These are phyloP conservation scores for Macrocentrus cingulum DNA, from an alignment of 1,140 invertebrate species.

Conservation along the genomic window DNA sequence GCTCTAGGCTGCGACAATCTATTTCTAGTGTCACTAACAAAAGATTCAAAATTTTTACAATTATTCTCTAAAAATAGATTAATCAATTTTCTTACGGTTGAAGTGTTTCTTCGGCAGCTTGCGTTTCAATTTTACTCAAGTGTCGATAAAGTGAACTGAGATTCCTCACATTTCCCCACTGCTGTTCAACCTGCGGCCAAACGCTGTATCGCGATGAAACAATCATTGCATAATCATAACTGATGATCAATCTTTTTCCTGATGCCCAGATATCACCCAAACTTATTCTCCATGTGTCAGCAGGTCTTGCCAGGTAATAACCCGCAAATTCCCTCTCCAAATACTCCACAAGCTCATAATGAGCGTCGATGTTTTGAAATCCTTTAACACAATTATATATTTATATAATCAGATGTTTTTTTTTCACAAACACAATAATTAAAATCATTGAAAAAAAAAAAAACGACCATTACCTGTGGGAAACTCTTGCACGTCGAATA, in stretches of 20 bases:
- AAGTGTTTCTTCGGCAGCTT: slow-evolving; percentile 25
- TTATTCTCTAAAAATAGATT: too few species aligned
- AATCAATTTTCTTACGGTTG: slow-evolving; percentile 38
- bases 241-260: slow-evolving; percentile 61
- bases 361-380: slow-evolving; percentile 53
- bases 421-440: too few species aligned
- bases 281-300: slow-evolving; percentile 52
- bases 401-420: not conserved
- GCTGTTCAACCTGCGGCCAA: slow-evolving; percentile 59
- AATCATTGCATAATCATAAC: slow-evolving; percentile 59
- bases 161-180: slow-evolving; percentile 65
- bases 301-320: slow-evolving; percentile 53
- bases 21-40: slow-evolving; percentile 6
- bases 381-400: slow-evolving; percentile 37
- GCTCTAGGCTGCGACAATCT: slow-evolving; percentile 43
- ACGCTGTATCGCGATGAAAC: slow-evolving; percentile 40
- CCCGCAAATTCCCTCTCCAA: slow-evolving; percentile 58
- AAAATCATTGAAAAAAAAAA: too few species aligned
- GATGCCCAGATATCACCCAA: slow-evolving; percentile 60
- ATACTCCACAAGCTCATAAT: slow-evolving; percentile 56
- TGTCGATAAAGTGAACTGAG: slow-evolving; percentile 57
- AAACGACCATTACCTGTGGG: slow-evolving; percentile 64
- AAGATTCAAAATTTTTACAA: too few species aligned
- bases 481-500: slow-evolving; percentile 67
- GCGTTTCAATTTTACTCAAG: slow-evolving; percentile 45